Evolutionary conservation across 2,797 vertebrate genomes (phyloP), one percentile per base, ranked within the genome.

Genomic region (Anas georgica): DNA sequence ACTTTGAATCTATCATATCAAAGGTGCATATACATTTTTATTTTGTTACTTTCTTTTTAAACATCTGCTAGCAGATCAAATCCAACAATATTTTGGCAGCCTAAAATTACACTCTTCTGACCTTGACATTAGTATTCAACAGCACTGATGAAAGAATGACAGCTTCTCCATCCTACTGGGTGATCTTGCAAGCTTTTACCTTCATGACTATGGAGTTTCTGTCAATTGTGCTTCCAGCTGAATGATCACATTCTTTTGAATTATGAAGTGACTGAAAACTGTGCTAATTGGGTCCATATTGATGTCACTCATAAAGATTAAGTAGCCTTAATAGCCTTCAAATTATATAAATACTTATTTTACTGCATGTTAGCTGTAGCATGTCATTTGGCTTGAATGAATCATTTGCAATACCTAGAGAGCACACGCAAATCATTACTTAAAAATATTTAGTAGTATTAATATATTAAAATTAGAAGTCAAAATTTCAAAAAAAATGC

Each of bases 61-160:
- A 89, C 70, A 93, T 92, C 92, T 95, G 93, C 94, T 84, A 95
- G 86, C 93, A 70, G 95, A 97, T 97, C 95, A 97, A 94, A 96
- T 93, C 88, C 91, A 96, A 94, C 95, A 97, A 96, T 97, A 97
- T 98, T 97, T 98, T 98, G 97, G 96, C 98, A 98, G 97, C 94
- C 96, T 97, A 94, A 98, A 97, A 98, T 98, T 97, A 98, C 95
- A 96, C 96, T 96, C 86, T 94, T 86, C 96, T 98, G 97, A 98
- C 98, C 98, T 98, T 98, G 97, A 97, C 97, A 98, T 98, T 98
- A 98, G 97, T 97, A 98, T 98, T 98, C 98, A 96, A 86, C 96
- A 93, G 97, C 93, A 80, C 94, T 96, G 96, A 97, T 97, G 93
- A 95, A 94, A 95, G 97, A 97, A 94, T 98, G 97, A 98, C 98